Evolutionary conservation across 2,888 invertebrate species (phyloP), one percentile per base, ranked within the genome.

Genomic region (Smittia sp.): DNA sequence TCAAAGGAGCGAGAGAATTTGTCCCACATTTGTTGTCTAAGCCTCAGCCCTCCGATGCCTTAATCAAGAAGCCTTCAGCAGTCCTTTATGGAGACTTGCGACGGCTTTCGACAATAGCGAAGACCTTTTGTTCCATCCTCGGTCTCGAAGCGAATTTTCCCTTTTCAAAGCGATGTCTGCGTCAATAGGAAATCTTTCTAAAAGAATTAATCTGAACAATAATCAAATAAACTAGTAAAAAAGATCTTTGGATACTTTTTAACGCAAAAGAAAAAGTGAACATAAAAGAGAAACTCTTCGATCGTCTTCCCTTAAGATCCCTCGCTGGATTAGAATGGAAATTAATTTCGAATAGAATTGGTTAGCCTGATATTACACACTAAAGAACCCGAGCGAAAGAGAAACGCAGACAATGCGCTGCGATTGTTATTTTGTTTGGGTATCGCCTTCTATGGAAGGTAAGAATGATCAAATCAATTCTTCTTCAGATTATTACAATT

Each of bases 341-440:
- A 69, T 69, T 69, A 69, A 69, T 69, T 69, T 69, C 18, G 25
- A 69, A 69, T 69, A 54, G 69, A 69, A 69, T 41, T 69, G 69
- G 69, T 69, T 69, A 69, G 69, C 69, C 69, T 69, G 41, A 69
- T 69, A 69, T 69, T 69, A 69, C 69, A 68, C 68, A 69, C 52
- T 27, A 54, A 69, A 54, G 69, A 69, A 54, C 41, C 69, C 52
- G 54, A 54, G 58, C 58, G 22, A 20, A 46, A 46, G 46, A 46
- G n/a, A 46, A 11, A 46, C 11, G 6, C 15, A 15, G 22, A 58
- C 58, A 58, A 58, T 58, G 18, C n/a, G 18, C n/a, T 46, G 58
- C 20, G 58, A 58, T 58, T 58, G 58, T 58, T 58, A 58, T 58
- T 58, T 58, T 58, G 58, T 58, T 58, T 58, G 18, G 46, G 58